Conservation (phyloP, 2,888 invertebrate species). For the Gymnosoma rotundatum region DNA sequence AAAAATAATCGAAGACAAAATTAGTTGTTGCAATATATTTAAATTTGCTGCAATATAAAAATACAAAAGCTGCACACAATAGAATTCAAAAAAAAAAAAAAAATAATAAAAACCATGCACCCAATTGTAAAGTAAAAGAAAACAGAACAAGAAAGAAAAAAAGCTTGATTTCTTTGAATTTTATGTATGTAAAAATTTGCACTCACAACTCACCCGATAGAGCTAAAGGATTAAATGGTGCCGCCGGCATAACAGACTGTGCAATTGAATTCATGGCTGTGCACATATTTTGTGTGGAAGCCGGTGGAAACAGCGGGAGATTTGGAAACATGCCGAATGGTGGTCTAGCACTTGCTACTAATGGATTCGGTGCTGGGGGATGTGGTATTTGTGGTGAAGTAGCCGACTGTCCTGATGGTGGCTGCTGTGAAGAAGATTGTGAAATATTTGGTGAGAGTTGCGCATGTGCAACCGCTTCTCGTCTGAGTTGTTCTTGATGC, state of each 20-base stretch:
- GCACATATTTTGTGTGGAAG: constrained; percentile 88
- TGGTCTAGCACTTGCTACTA: constrained; percentile 78
- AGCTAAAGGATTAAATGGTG: constrained; percentile 93
- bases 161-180: constrained; percentile 51
- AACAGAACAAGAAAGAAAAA: constrained; percentile 22
- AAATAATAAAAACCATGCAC: constrained; percentile 65
- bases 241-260: constrained; percentile 90
- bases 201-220: constrained; percentile 84
- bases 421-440: constrained; percentile 69
- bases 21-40: constrained; percentile 37
- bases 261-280: constrained; percentile 91
- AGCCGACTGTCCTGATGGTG: constrained; percentile 39
- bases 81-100: constrained; percentile 46
- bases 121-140: constrained; percentile 37
- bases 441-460: constrained; percentile 80
- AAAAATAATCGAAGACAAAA: constrained; percentile 55
- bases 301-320: constrained; percentile 82
- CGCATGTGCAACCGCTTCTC: constrained; percentile 78
- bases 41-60: constrained; percentile 9
- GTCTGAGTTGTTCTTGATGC: constrained; percentile 79
- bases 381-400: constrained; percentile 66
- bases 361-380: constrained; percentile 76
- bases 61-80: constrained; percentile 39
- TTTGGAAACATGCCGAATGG: constrained; percentile 82
- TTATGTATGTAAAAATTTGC: constrained; percentile 68